phyloP scores from a whole-genome alignment of 2,113 vertebrate genomes.

The Crotalus horridus region DNA sequence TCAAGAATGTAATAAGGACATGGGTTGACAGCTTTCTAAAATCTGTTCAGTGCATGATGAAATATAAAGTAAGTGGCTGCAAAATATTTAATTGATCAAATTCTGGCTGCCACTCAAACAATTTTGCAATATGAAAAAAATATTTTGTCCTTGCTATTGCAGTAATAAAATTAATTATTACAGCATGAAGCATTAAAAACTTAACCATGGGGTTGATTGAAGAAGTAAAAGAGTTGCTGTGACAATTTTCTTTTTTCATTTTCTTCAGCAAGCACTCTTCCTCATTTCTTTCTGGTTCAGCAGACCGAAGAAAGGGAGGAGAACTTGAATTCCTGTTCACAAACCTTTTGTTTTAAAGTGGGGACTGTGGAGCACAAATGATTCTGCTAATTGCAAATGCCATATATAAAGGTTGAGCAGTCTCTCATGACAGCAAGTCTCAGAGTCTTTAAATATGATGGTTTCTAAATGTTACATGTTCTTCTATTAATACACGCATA shows the following conservation, averaged over 20 bases:
- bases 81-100: neutral
- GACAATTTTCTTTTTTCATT: neutral
- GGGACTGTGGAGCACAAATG: neutral
- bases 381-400: conserved; percentile 7
- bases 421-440: neutral
- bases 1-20: neutral
- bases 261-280: neutral
- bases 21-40: neutral
- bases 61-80: neutral
- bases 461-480: neutral
- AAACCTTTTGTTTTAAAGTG: conserved; percentile 19
- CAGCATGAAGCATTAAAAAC: neutral
- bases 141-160: neutral
- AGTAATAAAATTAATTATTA: neutral
- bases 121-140: neutral
- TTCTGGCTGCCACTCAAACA: neutral
- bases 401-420: neutral
- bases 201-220: neutral
- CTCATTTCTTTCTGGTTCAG: neutral
- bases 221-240: neutral
- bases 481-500: neutral
- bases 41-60: neutral
- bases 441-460: neutral
- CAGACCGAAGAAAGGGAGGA: conserved; percentile 4
- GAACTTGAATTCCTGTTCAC: conserved; percentile 12